Percentiles rank a stretch among this genome's conserved stretches.
phyloP scores from a whole-genome alignment of 2,888 invertebrate species.

The Amiota mariae region DNA sequence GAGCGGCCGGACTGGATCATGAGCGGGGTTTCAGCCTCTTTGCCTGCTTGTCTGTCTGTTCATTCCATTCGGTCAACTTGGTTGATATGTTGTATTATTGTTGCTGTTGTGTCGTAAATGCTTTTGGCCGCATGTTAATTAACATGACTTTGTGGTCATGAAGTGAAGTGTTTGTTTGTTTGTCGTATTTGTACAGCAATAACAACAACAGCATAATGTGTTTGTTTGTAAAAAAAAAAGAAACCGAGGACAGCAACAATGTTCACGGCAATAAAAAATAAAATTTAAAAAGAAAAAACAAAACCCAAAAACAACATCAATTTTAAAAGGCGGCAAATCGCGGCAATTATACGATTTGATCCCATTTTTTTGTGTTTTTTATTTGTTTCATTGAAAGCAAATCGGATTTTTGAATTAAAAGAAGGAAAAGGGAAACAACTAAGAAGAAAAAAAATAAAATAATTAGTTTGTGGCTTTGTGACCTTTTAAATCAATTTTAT shows the following conservation, averaged over 20 bases:
- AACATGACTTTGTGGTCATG: constrained; percentile 64
- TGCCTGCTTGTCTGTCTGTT: neutral
- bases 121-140: constrained; percentile 62
- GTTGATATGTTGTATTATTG: neutral
- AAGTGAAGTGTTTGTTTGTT: constrained; percentile 38
- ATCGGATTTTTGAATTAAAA: constrained; percentile 43
- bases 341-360: constrained; percentile 53
- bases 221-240: constrained; percentile 59
- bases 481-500: constrained; percentile 48
- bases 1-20: constrained; percentile 34
- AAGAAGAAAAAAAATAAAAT: constrained; percentile 38
- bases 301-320: constrained; percentile 41
- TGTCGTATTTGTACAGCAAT: constrained; percentile 46
- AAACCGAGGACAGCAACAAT: constrained; percentile 30
- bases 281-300: constrained; percentile 35
- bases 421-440: neutral
- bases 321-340: constrained; percentile 62
- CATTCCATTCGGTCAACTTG: neutral
- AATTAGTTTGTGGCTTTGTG: constrained; percentile 49
- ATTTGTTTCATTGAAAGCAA: constrained; percentile 22
- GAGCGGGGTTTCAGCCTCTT: neutral
- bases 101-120: constrained; percentile 31
- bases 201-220: constrained; percentile 51
- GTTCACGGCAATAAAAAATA: neutral
- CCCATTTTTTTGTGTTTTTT: too few species aligned